phyloP scores from a whole-genome alignment of 2,888 invertebrate species.

The Calameuta filiformis region DNA sequence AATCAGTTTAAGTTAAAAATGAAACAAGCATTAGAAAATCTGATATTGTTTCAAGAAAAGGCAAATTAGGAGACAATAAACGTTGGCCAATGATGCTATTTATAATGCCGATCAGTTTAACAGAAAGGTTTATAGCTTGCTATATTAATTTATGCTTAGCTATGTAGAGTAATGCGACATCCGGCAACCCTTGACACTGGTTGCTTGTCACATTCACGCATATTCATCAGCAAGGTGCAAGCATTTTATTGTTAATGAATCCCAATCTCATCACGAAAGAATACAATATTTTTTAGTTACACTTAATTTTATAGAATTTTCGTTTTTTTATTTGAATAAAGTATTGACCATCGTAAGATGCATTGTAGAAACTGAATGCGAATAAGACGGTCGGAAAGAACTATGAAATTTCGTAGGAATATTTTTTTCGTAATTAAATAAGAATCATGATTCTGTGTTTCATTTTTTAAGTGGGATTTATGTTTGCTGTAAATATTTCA shows the following conservation, averaged over 20 bases:
- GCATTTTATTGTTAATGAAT: background rate
- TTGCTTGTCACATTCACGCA: constrained; percentile 26
- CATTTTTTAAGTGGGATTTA: too few relatives aligned
- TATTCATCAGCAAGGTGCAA: constrained; percentile 37
- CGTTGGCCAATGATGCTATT: background rate
- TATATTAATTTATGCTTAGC: constrained; percentile 27
- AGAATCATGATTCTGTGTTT: too few relatives aligned
- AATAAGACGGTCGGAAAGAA: background rate
- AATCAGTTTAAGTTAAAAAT: background rate
- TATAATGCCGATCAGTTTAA: background rate
- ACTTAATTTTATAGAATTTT: background rate
- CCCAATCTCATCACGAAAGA: background rate
- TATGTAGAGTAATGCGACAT: constrained; percentile 53
- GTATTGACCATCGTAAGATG: background rate
- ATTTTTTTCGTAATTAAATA: too few relatives aligned
- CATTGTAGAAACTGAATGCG: background rate
- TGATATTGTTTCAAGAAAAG: background rate
- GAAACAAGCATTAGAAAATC: background rate
- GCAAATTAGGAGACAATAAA: background rate
- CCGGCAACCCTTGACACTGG: constrained; percentile 57
- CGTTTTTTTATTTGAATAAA: background rate
- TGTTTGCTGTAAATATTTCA: too few relatives aligned
- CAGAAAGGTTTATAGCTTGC: background rate
- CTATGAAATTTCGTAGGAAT: too few relatives aligned
- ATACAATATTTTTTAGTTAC: background rate